phyloP scores from a whole-genome alignment of 1,140 invertebrate species.

The Magallana gigas region DNA sequence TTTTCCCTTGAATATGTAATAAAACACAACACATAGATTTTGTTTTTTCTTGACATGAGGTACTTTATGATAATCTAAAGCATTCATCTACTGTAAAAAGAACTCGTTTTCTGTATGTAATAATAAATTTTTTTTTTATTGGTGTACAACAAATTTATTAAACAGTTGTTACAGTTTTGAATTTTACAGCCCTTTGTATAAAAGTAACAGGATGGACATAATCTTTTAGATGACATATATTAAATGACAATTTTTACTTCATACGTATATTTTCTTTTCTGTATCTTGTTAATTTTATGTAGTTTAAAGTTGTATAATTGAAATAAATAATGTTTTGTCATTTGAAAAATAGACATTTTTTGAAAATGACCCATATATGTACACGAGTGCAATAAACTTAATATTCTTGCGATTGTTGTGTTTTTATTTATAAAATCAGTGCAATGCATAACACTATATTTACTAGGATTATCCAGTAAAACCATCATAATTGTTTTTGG shows the following conservation, averaged over 20 bases:
- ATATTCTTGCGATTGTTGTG: too few species aligned
- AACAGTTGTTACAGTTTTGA: neutral
- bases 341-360: neutral
- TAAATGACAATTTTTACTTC: neutral
- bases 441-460: too few species aligned
- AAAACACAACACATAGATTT: neutral
- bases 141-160: neutral
- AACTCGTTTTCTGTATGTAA: neutral
- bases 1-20: neutral
- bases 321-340: constrained; percentile 4
- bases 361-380: neutral
- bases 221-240: neutral
- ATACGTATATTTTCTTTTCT: neutral
- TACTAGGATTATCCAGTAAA: too few species aligned
- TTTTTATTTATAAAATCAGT: too few species aligned
- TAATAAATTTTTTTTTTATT: neutral
- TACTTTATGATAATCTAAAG: neutral
- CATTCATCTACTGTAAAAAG: neutral
- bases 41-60: neutral
- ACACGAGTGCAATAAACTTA: too few species aligned
- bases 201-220: constrained; percentile 17
- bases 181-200: neutral
- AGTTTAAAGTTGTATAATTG: neutral
- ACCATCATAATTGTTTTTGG: too few species aligned
- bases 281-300: neutral